Conservation (phyloP, 2,797 vertebrate genomes). For the Sciurus carolinensis region DNA sequence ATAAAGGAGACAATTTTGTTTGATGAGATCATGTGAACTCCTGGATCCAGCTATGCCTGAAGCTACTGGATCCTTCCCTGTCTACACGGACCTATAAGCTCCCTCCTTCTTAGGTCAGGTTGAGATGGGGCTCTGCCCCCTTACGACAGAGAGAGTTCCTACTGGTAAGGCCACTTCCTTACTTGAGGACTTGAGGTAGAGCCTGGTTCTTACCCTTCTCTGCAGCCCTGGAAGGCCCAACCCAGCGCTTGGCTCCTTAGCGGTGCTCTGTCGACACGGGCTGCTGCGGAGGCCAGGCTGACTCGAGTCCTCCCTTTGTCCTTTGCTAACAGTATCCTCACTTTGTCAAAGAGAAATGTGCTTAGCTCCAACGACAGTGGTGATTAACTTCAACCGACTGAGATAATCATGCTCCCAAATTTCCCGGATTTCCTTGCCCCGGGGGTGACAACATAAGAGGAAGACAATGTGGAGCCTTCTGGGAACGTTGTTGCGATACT, state of each 20-base stretch:
- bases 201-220: not conserved
- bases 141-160: too few relatives aligned
- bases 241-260: not conserved
- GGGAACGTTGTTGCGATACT: not conserved
- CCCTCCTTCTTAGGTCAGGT: not conserved
- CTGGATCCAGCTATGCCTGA: too few relatives aligned
- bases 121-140: not conserved
- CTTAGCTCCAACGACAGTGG: not conserved
- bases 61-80: not conserved
- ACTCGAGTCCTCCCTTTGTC: not conserved
- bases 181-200: not conserved
- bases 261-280: too few relatives aligned
- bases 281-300: too few relatives aligned
- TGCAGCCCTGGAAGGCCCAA: not conserved
- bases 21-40: too few relatives aligned
- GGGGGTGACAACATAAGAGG: not conserved
- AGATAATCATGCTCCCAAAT: not conserved
- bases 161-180: not conserved
- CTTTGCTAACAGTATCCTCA: not conserved
- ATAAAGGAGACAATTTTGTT: too few relatives aligned
- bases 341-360: not conserved
- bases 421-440: not conserved
- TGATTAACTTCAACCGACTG: not conserved
- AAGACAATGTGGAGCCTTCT: not conserved
- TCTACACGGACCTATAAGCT: not conserved